These are phyloP conservation scores for Melanocharis versteri DNA, from an alignment of 2,113 vertebrate species.

Conservation along the genomic window DNA sequence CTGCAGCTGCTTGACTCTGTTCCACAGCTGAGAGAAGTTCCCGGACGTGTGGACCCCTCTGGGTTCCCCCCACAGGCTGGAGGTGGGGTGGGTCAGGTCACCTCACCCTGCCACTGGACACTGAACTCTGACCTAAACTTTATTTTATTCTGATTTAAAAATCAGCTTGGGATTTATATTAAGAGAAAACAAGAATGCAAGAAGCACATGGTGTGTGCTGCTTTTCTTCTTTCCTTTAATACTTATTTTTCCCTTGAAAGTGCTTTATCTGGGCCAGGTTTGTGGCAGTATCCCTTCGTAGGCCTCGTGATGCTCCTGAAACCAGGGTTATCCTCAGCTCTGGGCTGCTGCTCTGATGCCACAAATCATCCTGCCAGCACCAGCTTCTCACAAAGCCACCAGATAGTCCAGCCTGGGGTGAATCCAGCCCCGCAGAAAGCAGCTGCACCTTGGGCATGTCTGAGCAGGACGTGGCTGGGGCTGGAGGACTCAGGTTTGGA, in stretches of 20 bases:
- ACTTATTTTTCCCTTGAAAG: not conserved
- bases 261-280: not conserved
- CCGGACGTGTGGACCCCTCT: rapidly evolving
- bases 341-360: not conserved
- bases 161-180: not conserved
- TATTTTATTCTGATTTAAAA: not conserved
- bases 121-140: not conserved
- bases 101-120: not conserved
- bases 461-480: rapidly evolving
- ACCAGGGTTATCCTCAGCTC: not conserved
- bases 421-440: rapidly evolving
- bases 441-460: not conserved
- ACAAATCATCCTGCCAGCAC: not conserved
- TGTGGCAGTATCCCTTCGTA: not conserved
- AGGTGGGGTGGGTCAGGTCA: not conserved
- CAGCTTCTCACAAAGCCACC: not conserved
- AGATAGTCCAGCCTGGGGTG: not conserved
- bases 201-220: not conserved
- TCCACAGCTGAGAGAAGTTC: not conserved
- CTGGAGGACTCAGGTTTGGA: not conserved
- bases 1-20: not conserved
- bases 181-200: not conserved
- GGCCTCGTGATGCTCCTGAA: not conserved
- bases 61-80: not conserved
- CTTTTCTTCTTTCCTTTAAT: not conserved